phyloP scores from a whole-genome alignment of 1,140 invertebrate species.

The Eriosoma lanigerum region DNA sequence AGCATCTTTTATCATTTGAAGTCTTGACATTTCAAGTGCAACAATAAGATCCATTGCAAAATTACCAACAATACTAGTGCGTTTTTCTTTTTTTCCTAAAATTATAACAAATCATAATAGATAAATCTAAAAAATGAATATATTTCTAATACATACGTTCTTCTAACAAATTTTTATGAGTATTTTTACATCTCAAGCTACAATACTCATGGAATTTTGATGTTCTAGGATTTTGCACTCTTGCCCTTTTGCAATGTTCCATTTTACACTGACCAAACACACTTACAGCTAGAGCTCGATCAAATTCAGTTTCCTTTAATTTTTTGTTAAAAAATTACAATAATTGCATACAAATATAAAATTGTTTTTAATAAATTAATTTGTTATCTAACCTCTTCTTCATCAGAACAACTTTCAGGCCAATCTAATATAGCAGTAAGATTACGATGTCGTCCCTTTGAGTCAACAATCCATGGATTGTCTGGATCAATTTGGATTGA shows the following conservation, averaged over 20 bases:
- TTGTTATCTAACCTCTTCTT: slow-evolving; percentile 58
- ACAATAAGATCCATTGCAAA: slow-evolving; percentile 66
- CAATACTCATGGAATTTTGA: slow-evolving; percentile 50
- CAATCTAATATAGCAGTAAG: slow-evolving; percentile 65
- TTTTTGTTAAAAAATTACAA: slow-evolving; percentile 14
- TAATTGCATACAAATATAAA: not conserved
- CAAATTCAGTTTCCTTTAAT: slow-evolving; percentile 55
- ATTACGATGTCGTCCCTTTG: slow-evolving; percentile 62
- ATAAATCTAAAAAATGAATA: not conserved
- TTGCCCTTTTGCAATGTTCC: slow-evolving; percentile 39
- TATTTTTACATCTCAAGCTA: slow-evolving; percentile 45
- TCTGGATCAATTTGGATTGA: slow-evolving; percentile 63
- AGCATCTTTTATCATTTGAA: slow-evolving; percentile 69
- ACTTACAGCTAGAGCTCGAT: slow-evolving; percentile 56
- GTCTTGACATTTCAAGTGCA: slow-evolving; percentile 71
- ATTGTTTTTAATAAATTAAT: not conserved
- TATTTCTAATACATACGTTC: not conserved
- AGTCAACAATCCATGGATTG: slow-evolving; percentile 65
- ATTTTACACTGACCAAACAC: slow-evolving; percentile 56
- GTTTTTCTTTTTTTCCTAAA: slow-evolving; percentile 45
- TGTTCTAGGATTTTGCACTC: slow-evolving; percentile 54
- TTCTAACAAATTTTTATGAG: slow-evolving; percentile 41
- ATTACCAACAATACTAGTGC: slow-evolving; percentile 43
- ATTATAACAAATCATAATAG: not conserved
- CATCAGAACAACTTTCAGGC: slow-evolving; percentile 66